phyloP scores from a whole-genome alignment of 2,113 vertebrate genomes.

The Bombycilla garrulus region DNA sequence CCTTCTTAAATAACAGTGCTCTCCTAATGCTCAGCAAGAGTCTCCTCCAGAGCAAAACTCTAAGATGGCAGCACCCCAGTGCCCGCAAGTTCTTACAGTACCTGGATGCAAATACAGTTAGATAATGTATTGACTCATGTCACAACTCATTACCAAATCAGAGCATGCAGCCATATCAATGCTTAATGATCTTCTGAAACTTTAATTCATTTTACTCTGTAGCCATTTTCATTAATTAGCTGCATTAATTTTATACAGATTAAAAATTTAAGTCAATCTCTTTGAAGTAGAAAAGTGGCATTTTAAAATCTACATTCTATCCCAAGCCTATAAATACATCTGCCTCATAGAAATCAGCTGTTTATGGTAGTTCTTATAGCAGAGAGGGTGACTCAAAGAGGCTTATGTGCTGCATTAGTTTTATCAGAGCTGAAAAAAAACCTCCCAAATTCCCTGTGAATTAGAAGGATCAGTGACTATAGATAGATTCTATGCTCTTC shows the following conservation, averaged over 20 bases:
- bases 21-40: neutral
- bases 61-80: neutral
- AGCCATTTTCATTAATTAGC: conserved; percentile 12
- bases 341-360: conserved; percentile 48
- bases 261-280: conserved; percentile 5
- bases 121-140: neutral
- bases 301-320: conserved; percentile 24
- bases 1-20: neutral
- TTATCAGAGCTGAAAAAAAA: conserved; percentile 32
- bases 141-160: neutral
- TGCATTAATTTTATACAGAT: conserved; percentile 29
- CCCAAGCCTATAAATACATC: conserved; percentile 49
- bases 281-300: conserved; percentile 23
- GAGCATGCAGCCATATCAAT: neutral
- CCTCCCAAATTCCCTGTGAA: neutral
- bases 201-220: neutral
- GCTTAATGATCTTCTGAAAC: conserved; percentile 18
- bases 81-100: neutral
- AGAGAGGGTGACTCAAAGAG: conserved; percentile 51
- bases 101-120: neutral
- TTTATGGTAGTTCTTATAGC: conserved; percentile 26
- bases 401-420: conserved; percentile 40
- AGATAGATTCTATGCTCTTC: neutral
- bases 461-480: conserved; percentile 17
- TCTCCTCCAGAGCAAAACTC: neutral